Evolutionary conservation across 1,140 invertebrate species (phyloP), one percentile per base, ranked within the genome.

Genomic region (Lordiphosa mommai): DNA sequence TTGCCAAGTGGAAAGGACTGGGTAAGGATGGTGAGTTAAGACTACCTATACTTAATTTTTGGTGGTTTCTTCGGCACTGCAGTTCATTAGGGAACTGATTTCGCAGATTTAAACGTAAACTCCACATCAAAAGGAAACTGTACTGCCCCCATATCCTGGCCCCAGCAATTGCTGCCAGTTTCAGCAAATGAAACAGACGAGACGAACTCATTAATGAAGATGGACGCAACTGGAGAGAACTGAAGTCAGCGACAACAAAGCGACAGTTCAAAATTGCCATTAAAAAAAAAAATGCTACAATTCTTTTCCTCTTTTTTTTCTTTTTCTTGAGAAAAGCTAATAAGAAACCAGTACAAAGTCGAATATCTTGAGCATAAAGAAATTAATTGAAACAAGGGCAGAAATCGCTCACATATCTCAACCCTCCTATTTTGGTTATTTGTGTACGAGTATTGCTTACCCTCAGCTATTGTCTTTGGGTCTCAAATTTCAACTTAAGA

Each of bases 1-100:
- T 72, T 65, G 23, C 16, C 27, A 52, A 12, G 13, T n/a, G n/a
- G n/a, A n/a, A n/a, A n/a, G n/a, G n/a, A n/a, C 4, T 13, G 12
- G 13, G 27, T 8, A 23, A 5, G 43, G 13, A 14, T 10, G 33
- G 16, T 33, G 17, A 34, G 29, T 4, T 23, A 5, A 23, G 33
- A 14, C 12, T 2, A 7, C 63, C 52, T 52, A 66, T 67, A 36
- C 16, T 17, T 7, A 12, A 36, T 34, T 33, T 69, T 20, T 20
- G 3, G 17, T 20, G 17, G 17, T 20, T 20, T 20, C 17, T 20
- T 20, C 4, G n/a, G n/a, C 17, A 20, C 17, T 20, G 20, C 20
- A 23, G 77, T 84, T 74, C 63, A 84, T 84, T 84, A 84, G 27
- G 58, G 57, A 46, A 43, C 36, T 48, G 61, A 61, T 65, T 69